Base-by-base conservation (phyloP, 2,113 vertebrate species). In the Manacus vitellinus region DNA sequence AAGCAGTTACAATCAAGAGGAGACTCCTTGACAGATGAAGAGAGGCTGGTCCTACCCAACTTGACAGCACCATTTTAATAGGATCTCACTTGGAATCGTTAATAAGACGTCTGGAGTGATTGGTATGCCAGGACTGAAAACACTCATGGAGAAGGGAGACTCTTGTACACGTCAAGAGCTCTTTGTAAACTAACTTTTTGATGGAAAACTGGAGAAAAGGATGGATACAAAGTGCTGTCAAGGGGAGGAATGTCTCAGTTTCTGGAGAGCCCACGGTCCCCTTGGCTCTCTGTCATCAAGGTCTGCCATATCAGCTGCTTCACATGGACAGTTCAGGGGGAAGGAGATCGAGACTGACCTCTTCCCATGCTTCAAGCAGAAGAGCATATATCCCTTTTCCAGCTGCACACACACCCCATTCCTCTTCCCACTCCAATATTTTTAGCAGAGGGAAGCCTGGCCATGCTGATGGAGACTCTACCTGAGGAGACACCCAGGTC, bases 1-100 rank as follows among this genome's bases (percentile, higher is more conserved):
- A 41, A 70, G 68, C 49, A 46, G 43, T 14, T 55, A 30, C 28
- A 72, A 75, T 68, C 54, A 56, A 82, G 74, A 92, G 55, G 24
- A 39, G 18, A 44, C n/a, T 74, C 65, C 65, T 58, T 73, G 85
- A 67, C 81, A 85, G 85, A 70, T 85, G 43, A 88, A 92, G 51
- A 88, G 63, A 85, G 68, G 21, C 75, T 63, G 51, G 74, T 91
- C 63, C 82, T 80, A 76, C 92, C 88, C 67, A 80, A 59, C 43
- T 35, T 84, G 95, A 96, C 89, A 94, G 75, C 46, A 59, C 55
- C 82, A 74, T 63, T 95, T 96, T 79, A 94, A 83, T 59, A 66
- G 55, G 75, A 62, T 70, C 88, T 90, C 72, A 41, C 62, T 85
- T 62, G 30, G 92, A 94, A 94, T 90, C 3, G 4, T 74, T 90